Evolutionary conservation across 2,113 vertebrate genomes (phyloP), one percentile per base, ranked within the genome.

Genomic region (Probosciger aterrimus): DNA sequence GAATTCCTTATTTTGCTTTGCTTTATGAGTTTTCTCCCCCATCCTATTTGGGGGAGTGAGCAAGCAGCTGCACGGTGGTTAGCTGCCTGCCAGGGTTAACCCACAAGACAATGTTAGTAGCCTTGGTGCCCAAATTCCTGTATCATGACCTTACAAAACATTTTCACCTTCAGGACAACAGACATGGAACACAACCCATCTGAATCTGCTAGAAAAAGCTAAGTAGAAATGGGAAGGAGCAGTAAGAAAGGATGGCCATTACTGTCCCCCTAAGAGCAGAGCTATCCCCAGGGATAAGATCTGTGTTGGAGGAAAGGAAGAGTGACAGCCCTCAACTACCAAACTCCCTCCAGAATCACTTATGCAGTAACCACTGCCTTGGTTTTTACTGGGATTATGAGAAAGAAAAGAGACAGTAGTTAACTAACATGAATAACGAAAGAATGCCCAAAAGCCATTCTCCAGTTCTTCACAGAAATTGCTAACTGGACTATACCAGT

Each of bases 31-130:
- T n/a, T 63, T 76, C 63, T 76, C 14, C 14, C 59, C n/a, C 37
- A 50, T 30, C 18, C 23, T 62, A 2, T 35, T 0, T 10, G 23
- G 18, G 16, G 9, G 10, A 65, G 9, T 0, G 6, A 75, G 50
- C 0, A 3, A 83, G 77, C 13, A 80, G 52, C 71, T 71, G 65
- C 46, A 44, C 0, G 0, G 52, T 15, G 57, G 46, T 59, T 4
- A 71, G 50, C 28, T 62, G 81, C 87, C 64, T 25, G 33, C 49
- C 43, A 14, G n/a, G 24, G 25, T 28, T 52, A 69, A 81, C 20
- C 27, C 23, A 33, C 13, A 41, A 28, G 37, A 50, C n/a, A 20
- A 2, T 1, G 4, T 4, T 2, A 33, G 15, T 3, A 43, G 35
- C 52, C 57, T 22, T 20, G 16, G 16, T 53, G 75, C 67, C 23